These are phyloP conservation scores for Pipistrellus pipistrellus DNA, from an alignment of 2,797 vertebrate species.

Conservation along the genomic window DNA sequence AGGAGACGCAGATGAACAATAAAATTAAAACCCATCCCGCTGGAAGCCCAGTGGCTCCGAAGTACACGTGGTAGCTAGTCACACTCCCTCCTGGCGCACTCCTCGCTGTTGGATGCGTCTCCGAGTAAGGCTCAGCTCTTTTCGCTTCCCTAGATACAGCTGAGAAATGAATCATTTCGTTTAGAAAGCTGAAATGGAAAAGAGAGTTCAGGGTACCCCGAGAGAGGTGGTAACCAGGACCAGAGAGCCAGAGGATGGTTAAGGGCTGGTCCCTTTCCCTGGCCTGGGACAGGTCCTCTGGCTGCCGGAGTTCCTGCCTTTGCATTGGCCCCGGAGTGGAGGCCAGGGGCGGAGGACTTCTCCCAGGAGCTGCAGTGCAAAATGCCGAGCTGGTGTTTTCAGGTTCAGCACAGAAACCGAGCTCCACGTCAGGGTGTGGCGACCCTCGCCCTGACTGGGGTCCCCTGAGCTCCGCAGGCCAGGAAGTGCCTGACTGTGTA, in stretches of 20 bases:
- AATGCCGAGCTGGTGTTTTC: neutral
- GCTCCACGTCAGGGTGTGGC: neutral
- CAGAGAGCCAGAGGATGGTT: neutral
- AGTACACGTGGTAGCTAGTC: neutral
- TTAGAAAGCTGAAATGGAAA: neutral
- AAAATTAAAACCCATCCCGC: constrained; percentile 67
- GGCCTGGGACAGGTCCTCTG: neutral
- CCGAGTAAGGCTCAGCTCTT: neutral
- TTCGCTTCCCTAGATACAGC: neutral
- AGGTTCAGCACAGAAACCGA: neutral
- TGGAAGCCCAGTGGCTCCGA: neutral
- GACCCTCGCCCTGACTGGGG: accelerated
- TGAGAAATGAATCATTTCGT: neutral
- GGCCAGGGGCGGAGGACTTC: no score
- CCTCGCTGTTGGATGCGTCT: neutral
- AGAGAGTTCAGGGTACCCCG: neutral
- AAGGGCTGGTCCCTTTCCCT: neutral
- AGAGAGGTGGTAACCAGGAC: neutral
- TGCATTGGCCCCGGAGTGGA: accelerated
- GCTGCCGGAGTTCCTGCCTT: neutral
- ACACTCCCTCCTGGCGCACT: neutral
- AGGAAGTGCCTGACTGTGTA: neutral
- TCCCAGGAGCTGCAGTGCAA: neutral
- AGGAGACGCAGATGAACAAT: constrained; percentile 47
- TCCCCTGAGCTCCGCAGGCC: neutral